phyloP scores from a whole-genome alignment of 2,888 invertebrate species.

The Chydorus sphaericus region DNA sequence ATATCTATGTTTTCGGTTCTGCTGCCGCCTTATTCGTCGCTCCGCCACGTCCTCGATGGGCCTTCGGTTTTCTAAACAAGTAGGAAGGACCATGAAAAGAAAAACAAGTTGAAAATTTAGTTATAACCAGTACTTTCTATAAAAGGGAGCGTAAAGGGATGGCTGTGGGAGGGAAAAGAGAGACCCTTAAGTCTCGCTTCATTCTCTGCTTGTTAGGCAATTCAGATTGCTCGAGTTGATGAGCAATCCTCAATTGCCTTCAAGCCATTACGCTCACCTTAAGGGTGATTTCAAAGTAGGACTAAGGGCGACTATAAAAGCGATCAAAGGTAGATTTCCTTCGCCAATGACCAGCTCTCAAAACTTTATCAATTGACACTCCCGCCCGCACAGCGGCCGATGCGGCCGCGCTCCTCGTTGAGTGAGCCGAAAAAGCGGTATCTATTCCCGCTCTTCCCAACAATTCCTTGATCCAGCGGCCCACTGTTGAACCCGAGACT shows the following conservation, averaged over 20 bases:
- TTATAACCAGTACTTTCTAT: too few relatives aligned
- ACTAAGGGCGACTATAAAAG: neutral
- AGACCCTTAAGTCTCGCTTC: neutral
- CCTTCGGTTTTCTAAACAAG: too few relatives aligned
- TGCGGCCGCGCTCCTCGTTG: neutral
- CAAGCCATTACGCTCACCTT: neutral
- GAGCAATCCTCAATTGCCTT: neutral
- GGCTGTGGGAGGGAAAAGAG: neutral
- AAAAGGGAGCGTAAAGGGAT: too few relatives aligned
- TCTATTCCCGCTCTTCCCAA: neutral
- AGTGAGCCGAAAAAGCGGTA: neutral
- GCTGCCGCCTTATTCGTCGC: too few relatives aligned
- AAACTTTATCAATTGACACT: neutral
- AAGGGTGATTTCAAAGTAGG: neutral
- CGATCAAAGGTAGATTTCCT: neutral
- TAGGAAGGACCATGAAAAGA: too few relatives aligned
- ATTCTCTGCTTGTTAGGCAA: neutral
- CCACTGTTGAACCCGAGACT: neutral
- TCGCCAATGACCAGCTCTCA: neutral
- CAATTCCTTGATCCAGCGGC: neutral
- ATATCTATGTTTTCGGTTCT: too few relatives aligned
- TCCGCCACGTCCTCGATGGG: too few relatives aligned
- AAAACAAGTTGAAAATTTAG: too few relatives aligned
- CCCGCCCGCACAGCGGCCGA: neutral
- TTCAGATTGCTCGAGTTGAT: neutral